These are phyloP conservation scores for Leptopilina myrica DNA, from an alignment of 2,888 invertebrate genomes.

Conservation along the genomic window DNA sequence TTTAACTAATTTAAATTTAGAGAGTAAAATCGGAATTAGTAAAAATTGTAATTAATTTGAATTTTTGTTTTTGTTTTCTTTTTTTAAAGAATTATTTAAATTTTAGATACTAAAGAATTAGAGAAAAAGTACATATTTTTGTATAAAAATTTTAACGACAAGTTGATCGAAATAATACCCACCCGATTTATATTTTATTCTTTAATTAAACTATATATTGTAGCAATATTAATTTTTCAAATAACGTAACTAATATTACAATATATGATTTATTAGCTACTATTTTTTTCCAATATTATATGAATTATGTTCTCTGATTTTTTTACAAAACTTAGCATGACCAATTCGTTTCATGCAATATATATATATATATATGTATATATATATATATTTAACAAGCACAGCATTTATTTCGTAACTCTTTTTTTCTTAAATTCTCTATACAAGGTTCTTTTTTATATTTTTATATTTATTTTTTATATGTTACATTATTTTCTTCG, in stretches of 20 bases:
- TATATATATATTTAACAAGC: not conserved
- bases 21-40: too few relatives aligned
- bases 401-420: not conserved
- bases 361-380: not conserved
- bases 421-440: not conserved
- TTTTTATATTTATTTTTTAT: too few relatives aligned
- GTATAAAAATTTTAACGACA: too few relatives aligned
- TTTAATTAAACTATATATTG: too few relatives aligned
- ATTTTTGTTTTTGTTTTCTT: too few relatives aligned
- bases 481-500: not conserved
- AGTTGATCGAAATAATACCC: too few relatives aligned
- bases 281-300: not conserved
- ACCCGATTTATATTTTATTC: too few relatives aligned
- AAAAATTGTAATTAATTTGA: too few relatives aligned
- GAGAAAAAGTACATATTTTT: too few relatives aligned
- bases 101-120: too few relatives aligned
- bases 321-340: not conserved
- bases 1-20: too few relatives aligned
- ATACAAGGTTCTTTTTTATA: not conserved
- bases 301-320: not conserved
- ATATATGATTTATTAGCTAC: not conserved
- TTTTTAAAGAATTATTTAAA: too few relatives aligned
- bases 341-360: slow-evolving; percentile 5
- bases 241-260: slow-evolving; percentile 1
- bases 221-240: not conserved